Conservation (phyloP, 2,888 invertebrate species). For the Cremastinae sp. region DNA sequence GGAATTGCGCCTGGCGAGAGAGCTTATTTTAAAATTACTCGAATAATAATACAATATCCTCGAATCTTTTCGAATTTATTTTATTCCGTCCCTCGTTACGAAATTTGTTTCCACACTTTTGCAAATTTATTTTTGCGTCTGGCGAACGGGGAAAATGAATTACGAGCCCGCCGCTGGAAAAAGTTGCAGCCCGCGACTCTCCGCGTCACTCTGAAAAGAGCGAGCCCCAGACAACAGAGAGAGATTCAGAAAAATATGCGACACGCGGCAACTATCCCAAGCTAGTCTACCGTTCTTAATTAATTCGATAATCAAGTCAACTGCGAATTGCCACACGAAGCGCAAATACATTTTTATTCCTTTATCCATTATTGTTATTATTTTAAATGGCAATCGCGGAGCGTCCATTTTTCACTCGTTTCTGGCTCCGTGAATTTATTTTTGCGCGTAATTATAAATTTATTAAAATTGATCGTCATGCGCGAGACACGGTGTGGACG, state of each 20-base stretch:
- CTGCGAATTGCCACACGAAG: slow-evolving; percentile 45
- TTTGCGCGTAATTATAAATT: neutral
- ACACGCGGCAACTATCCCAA: neutral
- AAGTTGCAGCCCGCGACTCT: too few species aligned
- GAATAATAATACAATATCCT: neutral
- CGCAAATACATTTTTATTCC: slow-evolving; percentile 32
- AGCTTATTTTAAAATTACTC: neutral
- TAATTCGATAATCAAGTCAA: slow-evolving; percentile 54
- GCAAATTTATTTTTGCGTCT: neutral
- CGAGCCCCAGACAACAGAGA: neutral
- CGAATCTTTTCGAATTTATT: slow-evolving; percentile 10
- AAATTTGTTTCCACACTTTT: neutral
- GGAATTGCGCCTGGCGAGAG: neutral
- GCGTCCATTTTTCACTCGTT: neutral
- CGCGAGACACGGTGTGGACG: neutral
- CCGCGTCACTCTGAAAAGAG: too few species aligned
- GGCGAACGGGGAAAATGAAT: neutral
- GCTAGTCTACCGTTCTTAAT: slow-evolving; percentile 34
- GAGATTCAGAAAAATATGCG: too few species aligned
- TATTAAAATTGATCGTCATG: neutral
- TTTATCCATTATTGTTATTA: neutral
- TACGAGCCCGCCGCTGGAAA: neutral
- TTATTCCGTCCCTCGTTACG: too few species aligned
- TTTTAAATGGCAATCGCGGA: neutral
- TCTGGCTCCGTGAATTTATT: neutral